Evolutionary conservation across 2,888 invertebrate genomes (phyloP).

Genomic region (Habrosyne pyritoides): DNA sequence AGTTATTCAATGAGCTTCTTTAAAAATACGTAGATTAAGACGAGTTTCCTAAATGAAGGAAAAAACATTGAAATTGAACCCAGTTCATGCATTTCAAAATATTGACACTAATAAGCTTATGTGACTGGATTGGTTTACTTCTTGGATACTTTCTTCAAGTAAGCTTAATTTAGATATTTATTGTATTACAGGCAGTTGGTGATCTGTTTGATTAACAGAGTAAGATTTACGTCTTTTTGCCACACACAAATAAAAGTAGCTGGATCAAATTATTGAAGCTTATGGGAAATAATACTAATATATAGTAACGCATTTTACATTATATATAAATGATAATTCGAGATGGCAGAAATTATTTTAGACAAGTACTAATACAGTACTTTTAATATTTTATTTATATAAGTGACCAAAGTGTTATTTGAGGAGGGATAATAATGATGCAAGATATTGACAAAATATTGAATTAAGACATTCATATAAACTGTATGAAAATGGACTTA

Average conservation of each 20-base stretch:
- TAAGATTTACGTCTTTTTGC: slow-evolving; percentile 62
- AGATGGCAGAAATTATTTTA: background rate
- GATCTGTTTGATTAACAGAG: slow-evolving; percentile 75
- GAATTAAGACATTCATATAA: background rate
- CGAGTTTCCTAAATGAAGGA: background rate
- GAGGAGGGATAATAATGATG: slow-evolving; percentile 34
- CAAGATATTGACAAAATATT: slow-evolving; percentile 10
- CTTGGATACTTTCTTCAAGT: slow-evolving; percentile 54
- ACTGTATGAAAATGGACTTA: background rate
- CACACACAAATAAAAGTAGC: slow-evolving; percentile 60
- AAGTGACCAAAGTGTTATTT: slow-evolving; percentile 28
- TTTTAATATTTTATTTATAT: slow-evolving; percentile 26
- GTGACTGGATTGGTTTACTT: slow-evolving; percentile 22
- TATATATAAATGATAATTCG: slow-evolving; percentile 1
- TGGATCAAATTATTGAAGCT: slow-evolving; percentile 65
- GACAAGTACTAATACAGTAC: slow-evolving; percentile 18
- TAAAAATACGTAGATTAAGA: no score
- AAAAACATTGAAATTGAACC: background rate
- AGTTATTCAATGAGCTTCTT: no score
- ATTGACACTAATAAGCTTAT: background rate
- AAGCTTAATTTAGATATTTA: slow-evolving; percentile 2
- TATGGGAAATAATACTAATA: slow-evolving; percentile 26
- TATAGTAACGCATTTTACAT: background rate
- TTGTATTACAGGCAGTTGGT: slow-evolving; percentile 83
- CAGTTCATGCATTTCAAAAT: background rate